Base-by-base conservation (phyloP, 1,140 invertebrate genomes). In the Drosophila virilis region DNA sequence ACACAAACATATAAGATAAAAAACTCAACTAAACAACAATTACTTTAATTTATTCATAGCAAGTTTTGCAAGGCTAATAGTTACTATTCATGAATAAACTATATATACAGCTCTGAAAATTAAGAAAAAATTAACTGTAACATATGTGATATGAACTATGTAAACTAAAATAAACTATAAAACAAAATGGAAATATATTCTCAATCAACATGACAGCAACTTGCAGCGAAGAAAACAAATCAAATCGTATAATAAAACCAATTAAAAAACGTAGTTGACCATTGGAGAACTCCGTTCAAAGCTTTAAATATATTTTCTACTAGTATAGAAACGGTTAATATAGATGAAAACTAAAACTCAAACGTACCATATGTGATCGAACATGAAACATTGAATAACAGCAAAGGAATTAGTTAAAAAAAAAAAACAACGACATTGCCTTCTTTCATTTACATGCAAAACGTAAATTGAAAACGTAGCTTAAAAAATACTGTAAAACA, bases 221-320 rank as follows among this genome's bases (percentile, higher is more conserved):
- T 61, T 59, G 43, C 78, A 58, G 46, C 59, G 37, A 28, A 50
- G 45, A 68, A 54, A 50, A 50, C 43, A 73, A 88, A 81, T 78
- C 70, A 78, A 86, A 67, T 35, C 59, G 59, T 37, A 65, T 72
- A 62, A 55, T 57, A 22, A 61, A 61, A 45, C 51, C 12, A 37
- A 46, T 68, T 55, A 73, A 68, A 57, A 28, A 71, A 82, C 13
- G 17, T 15, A 67, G 54, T 59, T 59, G 46, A 68, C 40, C 37
- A 22, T 50, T 55, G 65, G 71, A 61, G 50, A 61, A 10, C 50
- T 42, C 28, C 57, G 54, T 65, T n/a, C 35, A 77, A 83, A 89
- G 85, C 86, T 89, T 88, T 88, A 88, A 80, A 72, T 84, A 89
- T 80, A 78, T 88, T 88, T 84, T 89, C 80, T 89, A 88, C 83